Conservation (phyloP, 2,797 vertebrate species). For the Garrulus glandarius region DNA sequence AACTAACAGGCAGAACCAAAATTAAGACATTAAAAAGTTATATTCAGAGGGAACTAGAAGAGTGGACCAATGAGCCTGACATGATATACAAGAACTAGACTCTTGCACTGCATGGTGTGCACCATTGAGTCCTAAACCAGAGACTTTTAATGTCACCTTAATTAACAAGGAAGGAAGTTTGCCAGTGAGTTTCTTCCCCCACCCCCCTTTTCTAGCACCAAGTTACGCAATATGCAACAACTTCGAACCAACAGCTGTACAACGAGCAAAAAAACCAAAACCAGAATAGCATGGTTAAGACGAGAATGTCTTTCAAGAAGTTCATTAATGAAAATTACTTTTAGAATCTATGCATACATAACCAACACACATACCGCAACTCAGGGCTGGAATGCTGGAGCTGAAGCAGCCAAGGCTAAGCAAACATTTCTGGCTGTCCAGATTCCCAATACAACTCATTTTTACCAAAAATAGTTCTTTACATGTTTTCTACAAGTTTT, state of each 20-base stretch:
- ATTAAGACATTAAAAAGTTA: neutral
- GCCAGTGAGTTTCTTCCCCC: constrained; percentile 20
- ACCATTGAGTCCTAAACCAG: neutral
- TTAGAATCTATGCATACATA: neutral
- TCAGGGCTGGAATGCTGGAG: neutral
- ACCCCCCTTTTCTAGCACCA: neutral
- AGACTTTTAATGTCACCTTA: neutral
- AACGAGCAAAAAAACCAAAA: neutral
- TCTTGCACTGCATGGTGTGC: neutral
- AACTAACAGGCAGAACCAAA: neutral
- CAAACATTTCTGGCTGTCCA: neutral
- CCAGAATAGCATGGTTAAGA: neutral
- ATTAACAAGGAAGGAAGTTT: constrained; percentile 50
- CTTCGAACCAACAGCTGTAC: constrained; percentile 42
- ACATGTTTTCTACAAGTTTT: neutral
- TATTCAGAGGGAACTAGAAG: neutral
- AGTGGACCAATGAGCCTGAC: neutral
- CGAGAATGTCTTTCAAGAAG: neutral
- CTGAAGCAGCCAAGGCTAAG: neutral
- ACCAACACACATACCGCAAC: neutral
- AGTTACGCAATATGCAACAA: constrained; percentile 23
- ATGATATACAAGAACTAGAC: neutral
- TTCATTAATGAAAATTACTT: constrained; percentile 20
- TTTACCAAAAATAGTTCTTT: neutral
- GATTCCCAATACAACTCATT: neutral